Evolutionary conservation across 2,797 vertebrate species (phyloP).

Genomic region (Lagodon rhomboides): DNA sequence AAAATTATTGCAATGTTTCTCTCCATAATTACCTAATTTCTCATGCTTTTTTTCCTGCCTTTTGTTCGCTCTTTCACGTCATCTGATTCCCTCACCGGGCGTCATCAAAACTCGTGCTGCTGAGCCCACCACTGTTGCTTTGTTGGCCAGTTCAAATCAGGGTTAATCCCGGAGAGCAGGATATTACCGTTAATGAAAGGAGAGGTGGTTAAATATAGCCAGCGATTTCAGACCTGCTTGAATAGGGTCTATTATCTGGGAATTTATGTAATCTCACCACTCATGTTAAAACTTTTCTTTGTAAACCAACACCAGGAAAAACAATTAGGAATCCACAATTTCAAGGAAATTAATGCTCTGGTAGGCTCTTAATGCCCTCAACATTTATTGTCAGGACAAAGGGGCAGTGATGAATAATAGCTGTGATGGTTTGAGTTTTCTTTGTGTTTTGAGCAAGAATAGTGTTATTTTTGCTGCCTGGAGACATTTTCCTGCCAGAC

Average conservation of each 20-base stretch:
- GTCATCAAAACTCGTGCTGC: constrained; percentile 49
- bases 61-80: background rate
- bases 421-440: background rate
- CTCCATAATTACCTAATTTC: background rate
- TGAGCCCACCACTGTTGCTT: constrained; percentile 39
- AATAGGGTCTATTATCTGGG: constrained; percentile 74
- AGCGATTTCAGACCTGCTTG: constrained; percentile 50
- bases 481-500: background rate
- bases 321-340: background rate
- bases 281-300: constrained; percentile 44
- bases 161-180: constrained; percentile 73
- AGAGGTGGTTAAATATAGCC: constrained; percentile 79
- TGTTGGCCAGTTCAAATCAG: constrained; percentile 56
- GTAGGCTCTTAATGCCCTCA: background rate
- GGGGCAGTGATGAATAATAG: background rate
- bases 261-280: constrained; percentile 57
- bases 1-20: background rate
- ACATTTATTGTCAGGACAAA: background rate
- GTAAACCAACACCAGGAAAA: constrained; percentile 3
- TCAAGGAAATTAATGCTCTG: background rate
- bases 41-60: background rate
- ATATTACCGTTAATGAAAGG: constrained; percentile 65
- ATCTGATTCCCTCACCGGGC: constrained; percentile 26
- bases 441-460: background rate
- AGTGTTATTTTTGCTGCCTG: background rate